Evolutionary conservation across 2,113 vertebrate species (phyloP).

Genomic region (Thunnus thynnus): DNA sequence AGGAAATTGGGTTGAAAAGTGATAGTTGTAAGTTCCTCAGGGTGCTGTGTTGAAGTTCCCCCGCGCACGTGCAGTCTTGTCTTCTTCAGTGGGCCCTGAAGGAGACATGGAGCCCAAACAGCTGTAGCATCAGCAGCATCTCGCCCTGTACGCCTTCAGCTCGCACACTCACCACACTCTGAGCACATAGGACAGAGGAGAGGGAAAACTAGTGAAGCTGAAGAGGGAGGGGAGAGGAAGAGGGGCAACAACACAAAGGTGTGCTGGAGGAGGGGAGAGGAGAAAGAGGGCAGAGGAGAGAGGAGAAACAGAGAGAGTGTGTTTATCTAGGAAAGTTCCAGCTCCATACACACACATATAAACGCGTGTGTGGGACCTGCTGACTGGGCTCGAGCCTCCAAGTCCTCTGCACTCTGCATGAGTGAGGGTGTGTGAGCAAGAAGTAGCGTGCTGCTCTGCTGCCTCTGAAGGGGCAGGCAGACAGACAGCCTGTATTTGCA

Average conservation of each 20-base stretch:
- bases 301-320: slow-evolving; percentile 41
- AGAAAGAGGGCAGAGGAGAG: slow-evolving; percentile 52
- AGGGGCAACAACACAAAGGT: slow-evolving; percentile 76
- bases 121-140: slow-evolving; percentile 78
- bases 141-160: slow-evolving; percentile 45
- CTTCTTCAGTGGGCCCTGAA: slow-evolving; percentile 71
- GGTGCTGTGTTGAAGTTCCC: slow-evolving; percentile 25
- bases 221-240: slow-evolving; percentile 63
- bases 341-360: slow-evolving; percentile 33
- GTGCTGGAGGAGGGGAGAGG: slow-evolving; percentile 65
- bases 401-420: slow-evolving; percentile 61
- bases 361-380: slow-evolving; percentile 63
- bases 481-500: slow-evolving; percentile 79
- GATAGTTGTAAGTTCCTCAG: slow-evolving; percentile 40
- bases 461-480: slow-evolving; percentile 82
- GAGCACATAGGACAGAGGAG: slow-evolving; percentile 42
- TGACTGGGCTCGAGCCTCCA: slow-evolving; percentile 63
- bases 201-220: slow-evolving; percentile 56
- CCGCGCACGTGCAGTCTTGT: slow-evolving; percentile 46
- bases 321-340: slow-evolving; percentile 62
- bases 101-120: slow-evolving; percentile 68
- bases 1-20: slow-evolving; percentile 17
- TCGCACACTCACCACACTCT: slow-evolving; percentile 43
- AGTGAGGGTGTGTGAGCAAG: slow-evolving; percentile 69
- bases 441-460: slow-evolving; percentile 71